These are phyloP conservation scores for Norana najaformis DNA, from an alignment of 2,888 invertebrate species.

Conservation along the genomic window DNA sequence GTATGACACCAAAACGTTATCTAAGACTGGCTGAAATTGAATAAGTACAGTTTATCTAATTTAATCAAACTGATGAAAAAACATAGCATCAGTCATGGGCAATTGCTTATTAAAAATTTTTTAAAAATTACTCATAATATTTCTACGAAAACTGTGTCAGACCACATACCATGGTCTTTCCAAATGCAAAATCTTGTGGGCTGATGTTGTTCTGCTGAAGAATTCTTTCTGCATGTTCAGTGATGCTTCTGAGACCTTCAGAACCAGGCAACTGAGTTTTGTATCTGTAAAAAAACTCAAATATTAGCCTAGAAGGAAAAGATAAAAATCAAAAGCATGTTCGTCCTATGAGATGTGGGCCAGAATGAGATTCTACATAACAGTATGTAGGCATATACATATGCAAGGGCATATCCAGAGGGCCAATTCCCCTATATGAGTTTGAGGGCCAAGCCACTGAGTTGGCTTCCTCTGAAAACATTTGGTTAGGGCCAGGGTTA, in stretches of 20 bases:
- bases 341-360: not conserved
- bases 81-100: not conserved
- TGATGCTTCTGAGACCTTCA: not conserved
- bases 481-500: too few species aligned
- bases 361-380: not conserved
- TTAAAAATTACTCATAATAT: not conserved
- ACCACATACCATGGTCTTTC: slow-evolving; percentile 9
- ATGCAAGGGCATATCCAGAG: not conserved
- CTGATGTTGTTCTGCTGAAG: not conserved
- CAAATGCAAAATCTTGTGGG: slow-evolving; percentile 14
- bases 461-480: too few species aligned
- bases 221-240: not conserved
- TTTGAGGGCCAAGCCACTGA: not conserved
- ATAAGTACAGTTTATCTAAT: not conserved
- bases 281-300: not conserved
- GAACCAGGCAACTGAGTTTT: not conserved
- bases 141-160: not conserved
- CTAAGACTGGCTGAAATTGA: not conserved
- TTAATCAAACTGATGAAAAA: not conserved
- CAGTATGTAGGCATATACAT: not conserved
- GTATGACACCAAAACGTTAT: not conserved
- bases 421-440: not conserved
- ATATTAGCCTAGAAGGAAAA: not conserved
- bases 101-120: not conserved
- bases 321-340: not conserved